Conservation (phyloP, 2,797 vertebrate genomes). For the Rhinatrema bivittatum region DNA sequence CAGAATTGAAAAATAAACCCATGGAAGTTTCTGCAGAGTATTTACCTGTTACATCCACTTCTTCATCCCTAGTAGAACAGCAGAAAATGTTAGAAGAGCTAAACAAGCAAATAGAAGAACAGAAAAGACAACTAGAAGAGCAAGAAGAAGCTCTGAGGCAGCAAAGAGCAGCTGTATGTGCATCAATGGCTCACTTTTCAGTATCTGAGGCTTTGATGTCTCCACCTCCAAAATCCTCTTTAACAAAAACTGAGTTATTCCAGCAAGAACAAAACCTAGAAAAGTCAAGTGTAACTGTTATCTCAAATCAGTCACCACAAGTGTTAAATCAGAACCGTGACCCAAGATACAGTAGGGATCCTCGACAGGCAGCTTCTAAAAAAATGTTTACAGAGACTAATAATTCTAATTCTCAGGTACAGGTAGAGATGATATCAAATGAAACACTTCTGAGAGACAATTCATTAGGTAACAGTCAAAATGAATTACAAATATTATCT, state of each 20-base stretch:
- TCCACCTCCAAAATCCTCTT: slow-evolving; percentile 69
- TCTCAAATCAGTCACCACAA: slow-evolving; percentile 39
- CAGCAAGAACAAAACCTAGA: slow-evolving; percentile 46
- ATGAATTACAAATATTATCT: slow-evolving; percentile 11
- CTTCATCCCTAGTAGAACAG: slow-evolving; percentile 79
- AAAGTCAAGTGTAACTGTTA: slow-evolving; percentile 26
- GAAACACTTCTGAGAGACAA: slow-evolving; percentile 52
- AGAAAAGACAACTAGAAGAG: slow-evolving; percentile 85
- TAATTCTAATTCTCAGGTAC: slow-evolving; percentile 19
- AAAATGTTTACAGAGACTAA: slow-evolving; percentile 29
- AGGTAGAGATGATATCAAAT: slow-evolving; percentile 35
- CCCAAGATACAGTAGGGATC: slow-evolving; percentile 73
- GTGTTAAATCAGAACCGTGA: slow-evolving; percentile 46
- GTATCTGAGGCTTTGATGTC: slow-evolving; percentile 89
- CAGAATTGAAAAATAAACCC: slow-evolving; percentile 38
- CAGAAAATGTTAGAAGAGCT: slow-evolving; percentile 93
- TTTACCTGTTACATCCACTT: slow-evolving; percentile 26
- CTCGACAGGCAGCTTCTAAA: slow-evolving; percentile 56
- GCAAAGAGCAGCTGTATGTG: slow-evolving; percentile 87
- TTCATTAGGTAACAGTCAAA: slow-evolving; percentile 6
- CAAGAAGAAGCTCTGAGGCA: slow-evolving; percentile 89
- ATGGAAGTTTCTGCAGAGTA: slow-evolving; percentile 8
- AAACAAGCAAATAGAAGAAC: slow-evolving; percentile 93
- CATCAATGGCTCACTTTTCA: slow-evolving; percentile 94
- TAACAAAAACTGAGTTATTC: slow-evolving; percentile 52